phyloP scores from a whole-genome alignment of 1,140 invertebrate genomes.

The Paralvinella palmiformis region DNA sequence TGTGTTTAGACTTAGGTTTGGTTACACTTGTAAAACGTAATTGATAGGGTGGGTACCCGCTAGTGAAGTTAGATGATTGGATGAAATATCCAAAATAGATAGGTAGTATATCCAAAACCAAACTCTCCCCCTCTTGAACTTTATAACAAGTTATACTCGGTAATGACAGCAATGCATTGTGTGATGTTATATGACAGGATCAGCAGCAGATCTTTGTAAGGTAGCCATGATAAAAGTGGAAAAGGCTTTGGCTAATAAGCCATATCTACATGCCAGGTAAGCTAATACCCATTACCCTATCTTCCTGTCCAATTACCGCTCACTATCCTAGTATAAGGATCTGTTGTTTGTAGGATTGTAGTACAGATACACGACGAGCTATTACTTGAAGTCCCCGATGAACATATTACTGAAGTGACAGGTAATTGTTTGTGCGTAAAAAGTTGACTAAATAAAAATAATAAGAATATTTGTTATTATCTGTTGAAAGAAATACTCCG shows the following conservation, averaged over 20 bases:
- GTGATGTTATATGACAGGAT: slow-evolving; percentile 43
- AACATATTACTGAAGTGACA: slow-evolving; percentile 29
- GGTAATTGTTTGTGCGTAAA: slow-evolving; percentile 19
- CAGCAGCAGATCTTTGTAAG: slow-evolving; percentile 60
- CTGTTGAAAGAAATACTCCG: background rate
- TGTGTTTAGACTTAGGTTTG: too few relatives aligned
- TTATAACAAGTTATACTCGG: too few relatives aligned
- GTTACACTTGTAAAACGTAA: too few relatives aligned
- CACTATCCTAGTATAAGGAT: too few relatives aligned
- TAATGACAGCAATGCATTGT: background rate
- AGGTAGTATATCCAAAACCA: too few relatives aligned
- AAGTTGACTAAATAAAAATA: background rate
- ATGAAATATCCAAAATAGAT: too few relatives aligned
- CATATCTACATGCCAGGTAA: slow-evolving; percentile 27
- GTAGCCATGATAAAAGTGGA: slow-evolving; percentile 54
- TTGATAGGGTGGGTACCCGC: too few relatives aligned
- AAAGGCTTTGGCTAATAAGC: slow-evolving; percentile 28
- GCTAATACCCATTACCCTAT: background rate
- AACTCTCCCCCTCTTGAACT: too few relatives aligned
- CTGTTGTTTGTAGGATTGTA: slow-evolving; percentile 43
- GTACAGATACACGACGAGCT: slow-evolving; percentile 61
- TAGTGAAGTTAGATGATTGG: too few relatives aligned
- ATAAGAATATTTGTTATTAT: background rate
- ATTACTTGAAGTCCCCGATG: slow-evolving; percentile 53
- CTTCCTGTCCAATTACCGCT: too few relatives aligned